These are phyloP conservation scores for Ispidina picta DNA, from an alignment of 2,797 vertebrate genomes.

Conservation along the genomic window DNA sequence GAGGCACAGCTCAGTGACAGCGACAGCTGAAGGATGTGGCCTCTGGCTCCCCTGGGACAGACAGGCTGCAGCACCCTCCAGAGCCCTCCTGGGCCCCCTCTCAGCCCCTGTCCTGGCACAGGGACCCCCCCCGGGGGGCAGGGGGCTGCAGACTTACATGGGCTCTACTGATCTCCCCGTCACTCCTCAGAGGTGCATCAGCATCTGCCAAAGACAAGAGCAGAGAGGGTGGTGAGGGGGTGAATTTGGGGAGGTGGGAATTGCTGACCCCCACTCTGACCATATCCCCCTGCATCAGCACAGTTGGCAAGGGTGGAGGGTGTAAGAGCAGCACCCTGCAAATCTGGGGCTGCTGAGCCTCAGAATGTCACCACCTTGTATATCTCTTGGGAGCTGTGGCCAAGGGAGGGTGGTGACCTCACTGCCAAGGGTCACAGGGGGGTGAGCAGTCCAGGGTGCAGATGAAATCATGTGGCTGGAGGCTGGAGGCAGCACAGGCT, in stretches of 20 bases:
- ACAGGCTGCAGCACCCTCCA: not conserved
- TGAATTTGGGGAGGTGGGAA: not conserved
- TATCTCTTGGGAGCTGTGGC: not conserved
- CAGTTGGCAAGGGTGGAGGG: not conserved
- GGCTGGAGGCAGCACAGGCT: not conserved
- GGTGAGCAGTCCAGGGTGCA: fast-evolving
- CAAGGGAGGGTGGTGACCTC: not conserved
- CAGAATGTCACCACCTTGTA: not conserved
- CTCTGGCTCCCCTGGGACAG: fast-evolving
- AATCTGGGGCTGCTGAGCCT: not conserved
- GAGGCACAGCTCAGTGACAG: not conserved
- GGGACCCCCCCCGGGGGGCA: fast-evolving
- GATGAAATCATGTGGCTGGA: fast-evolving
- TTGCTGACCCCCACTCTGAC: not conserved
- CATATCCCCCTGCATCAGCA: fast-evolving
- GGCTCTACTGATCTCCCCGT: slow-evolving; percentile 50
- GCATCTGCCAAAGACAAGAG: slow-evolving; percentile 73
- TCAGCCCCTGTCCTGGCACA: not conserved
- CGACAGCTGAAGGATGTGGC: not conserved
- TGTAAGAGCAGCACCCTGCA: not conserved
- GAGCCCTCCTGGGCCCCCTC: not conserved
- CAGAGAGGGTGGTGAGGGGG: fast-evolving
- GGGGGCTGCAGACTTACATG: slow-evolving; percentile 47
- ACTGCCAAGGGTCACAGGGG: fast-evolving
- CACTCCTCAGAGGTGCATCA: slow-evolving; percentile 58